Base-by-base conservation (phyloP, 2,113 vertebrate genomes). In the Chamaea fasciata region DNA sequence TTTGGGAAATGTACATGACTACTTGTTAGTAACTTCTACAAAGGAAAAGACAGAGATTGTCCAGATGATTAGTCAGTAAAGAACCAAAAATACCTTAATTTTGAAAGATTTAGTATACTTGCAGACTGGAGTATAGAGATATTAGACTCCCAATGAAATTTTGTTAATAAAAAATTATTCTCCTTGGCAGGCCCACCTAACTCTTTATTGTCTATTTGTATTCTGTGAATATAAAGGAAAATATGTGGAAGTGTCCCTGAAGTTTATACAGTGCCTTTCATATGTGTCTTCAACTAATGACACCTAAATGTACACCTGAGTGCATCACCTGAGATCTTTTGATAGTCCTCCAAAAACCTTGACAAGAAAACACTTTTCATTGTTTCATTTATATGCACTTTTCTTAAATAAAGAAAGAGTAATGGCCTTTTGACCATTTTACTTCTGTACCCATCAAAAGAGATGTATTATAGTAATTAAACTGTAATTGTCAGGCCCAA, bases 391-490 rank as follows among this genome's bases (percentile, higher is more conserved):
- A 89, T 60, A 62, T 64, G 10, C 30, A 69, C 42, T 94, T 96
- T 92, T 85, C 94, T 95, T 90, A 94, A 94, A 91, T 89, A 83
- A 93, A 94, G 52, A 46, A 92, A 91, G 57, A 41, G 2, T 50
- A 87, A 47, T 55, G 63, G 75, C 68, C 24, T 80, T 37, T 42
- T 90, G 77, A 84, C 59, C 30, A 1, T 68, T 92, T 84, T 89
- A 20, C 42, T 78, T 93, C 57, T 90, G 23, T 41, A 60, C 3
- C 9, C 76, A 83, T 69, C 75, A 92, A 85, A 94, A 89, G 63
- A 87, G 28, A 94, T 64, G 21, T 56, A 93, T 91, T 83, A 81
- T 4, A 74, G 52, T 89, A 95, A 95, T 96, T 95, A 94, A 94
- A 89, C 84, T 87, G 18, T 82, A 90, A 42, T 88, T 90, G 26